Base-by-base conservation (phyloP, 2,888 invertebrate genomes). In the Spodoptera littoralis region DNA sequence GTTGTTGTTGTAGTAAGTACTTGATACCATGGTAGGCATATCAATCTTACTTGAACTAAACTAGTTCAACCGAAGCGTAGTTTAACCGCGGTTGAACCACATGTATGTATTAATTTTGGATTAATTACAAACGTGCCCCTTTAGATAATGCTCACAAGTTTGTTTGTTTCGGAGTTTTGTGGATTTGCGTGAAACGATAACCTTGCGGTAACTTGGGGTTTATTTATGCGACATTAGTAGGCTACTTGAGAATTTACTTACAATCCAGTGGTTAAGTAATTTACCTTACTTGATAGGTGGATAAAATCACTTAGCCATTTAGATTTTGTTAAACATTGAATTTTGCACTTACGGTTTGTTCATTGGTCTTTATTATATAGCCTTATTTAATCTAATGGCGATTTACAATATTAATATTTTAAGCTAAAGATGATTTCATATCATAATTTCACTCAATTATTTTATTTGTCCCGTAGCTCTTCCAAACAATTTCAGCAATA, bases 111-210 rank as follows among this genome's bases (percentile, higher is more conserved):
- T 59, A 69, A 43, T 53, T 54, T 66, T 54, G 60, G 60, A 73
- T 68, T 73, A 72, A 76, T 67, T 63, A 70, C 54, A n/a, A 56
- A 57, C 66, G 53, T 47, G 67, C 57, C 59, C 63, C 65, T 63
- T 6, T 63, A 56, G 59, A 51, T 72, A 76, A 62, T 65, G 50
- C 64, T 69, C 46, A 43, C 46, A 76, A 77, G 62, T 79, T 77
- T 56, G 65, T 65, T 71, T 61, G 50, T 58, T 43, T 58, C n/a
- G 47, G 41, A 63, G 60, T 66, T 63, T 60, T 51, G 73, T 62
- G 65, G 55, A 73, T 65, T 67, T 59, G 51, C 46, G 48, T 62
- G 51, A 41, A 65, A 62, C 58, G 65, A 63, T 51, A 53, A 47
- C 46, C 54, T 43, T 5, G 50, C 36, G 49, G 54, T 69, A 53